These are phyloP conservation scores for Idaea biselata DNA, from an alignment of 2,888 invertebrate species.

Conservation along the genomic window DNA sequence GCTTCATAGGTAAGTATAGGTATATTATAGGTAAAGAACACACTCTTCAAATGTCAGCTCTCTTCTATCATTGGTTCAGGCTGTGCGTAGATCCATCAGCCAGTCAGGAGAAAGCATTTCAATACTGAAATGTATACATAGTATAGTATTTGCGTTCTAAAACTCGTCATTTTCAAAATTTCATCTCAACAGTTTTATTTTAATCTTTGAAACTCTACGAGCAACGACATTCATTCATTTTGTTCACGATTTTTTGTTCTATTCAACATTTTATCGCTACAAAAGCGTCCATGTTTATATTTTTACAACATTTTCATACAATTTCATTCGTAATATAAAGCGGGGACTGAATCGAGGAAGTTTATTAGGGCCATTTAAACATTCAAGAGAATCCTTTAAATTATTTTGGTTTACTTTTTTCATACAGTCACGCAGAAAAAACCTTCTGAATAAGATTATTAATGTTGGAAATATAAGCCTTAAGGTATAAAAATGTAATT, in stretches of 20 bases:
- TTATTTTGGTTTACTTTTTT: constrained; percentile 1
- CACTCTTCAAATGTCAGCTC: too few species aligned
- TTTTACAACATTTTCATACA: not conserved
- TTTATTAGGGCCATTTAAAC: not conserved
- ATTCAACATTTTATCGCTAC: not conserved
- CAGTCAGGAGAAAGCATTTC: too few species aligned
- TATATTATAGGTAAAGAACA: too few species aligned
- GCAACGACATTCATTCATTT: too few species aligned
- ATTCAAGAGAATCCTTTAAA: constrained; percentile 1
- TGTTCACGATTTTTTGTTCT: not conserved
- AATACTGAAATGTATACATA: too few species aligned
- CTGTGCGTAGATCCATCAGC: too few species aligned
- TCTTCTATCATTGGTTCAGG: too few species aligned
- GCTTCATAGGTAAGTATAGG: too few species aligned
- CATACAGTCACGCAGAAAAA: not conserved
- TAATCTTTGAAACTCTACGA: too few species aligned
- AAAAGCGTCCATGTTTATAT: not conserved
- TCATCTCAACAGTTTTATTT: too few species aligned
- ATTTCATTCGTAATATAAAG: constrained; percentile 1
- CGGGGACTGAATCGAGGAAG: not conserved
- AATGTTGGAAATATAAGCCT: not conserved
- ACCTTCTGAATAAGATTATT: not conserved
- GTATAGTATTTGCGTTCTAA: too few species aligned
- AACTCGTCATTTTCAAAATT: too few species aligned
- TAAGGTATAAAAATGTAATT: not conserved